Base-by-base conservation (phyloP, 2,797 vertebrate genomes). In the Coluber constrictor region DNA sequence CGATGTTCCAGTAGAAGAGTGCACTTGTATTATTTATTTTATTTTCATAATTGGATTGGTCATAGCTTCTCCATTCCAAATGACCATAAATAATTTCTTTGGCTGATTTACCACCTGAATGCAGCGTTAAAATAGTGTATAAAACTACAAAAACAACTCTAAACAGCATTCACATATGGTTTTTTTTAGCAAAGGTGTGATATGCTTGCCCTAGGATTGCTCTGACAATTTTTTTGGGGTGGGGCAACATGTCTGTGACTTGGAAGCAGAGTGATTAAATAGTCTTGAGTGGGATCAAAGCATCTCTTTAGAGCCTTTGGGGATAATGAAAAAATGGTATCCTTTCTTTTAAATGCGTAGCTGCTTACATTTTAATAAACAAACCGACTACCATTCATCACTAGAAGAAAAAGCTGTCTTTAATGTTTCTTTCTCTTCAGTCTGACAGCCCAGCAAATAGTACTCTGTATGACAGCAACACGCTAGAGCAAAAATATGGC, bases 301-400 rank as follows among this genome's bases (percentile, higher is more conserved):
- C 56, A 37, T 43, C 92, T 29, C 43, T 43, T 3, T 66, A 66
- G 54, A 66, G 1, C 63, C 63, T 91, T 88, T 88, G 66, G n/a
- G 57, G 27, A 32, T 54, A 90, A n/a, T 88, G 56, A 88, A 93
- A 56, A 74, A 86, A 90, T 56, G 2, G 18, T 51, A 7, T 59
- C 9, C 9, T 29, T 79, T 91, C 43, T 63, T 93, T 60, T 55
- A 55, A 90, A 54, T 32, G 23, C 29, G 12, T 10, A 23, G 32
- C 79, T 61, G 74, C 29, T 51, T 43, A 57, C 54, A 63, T 29
- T 93, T 70, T 91, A 93, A 86, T 86, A 88, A 91, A 61, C 90
- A 91, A 88, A 91, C 90, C 32, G 29, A 54, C 55, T 7, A 25
- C 66, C 66, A 60, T 79, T 63, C 61, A 86, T 43, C 59, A 83